These are phyloP conservation scores for Diorhabda sublineata DNA, from an alignment of 1,140 invertebrate genomes.

Conservation along the genomic window DNA sequence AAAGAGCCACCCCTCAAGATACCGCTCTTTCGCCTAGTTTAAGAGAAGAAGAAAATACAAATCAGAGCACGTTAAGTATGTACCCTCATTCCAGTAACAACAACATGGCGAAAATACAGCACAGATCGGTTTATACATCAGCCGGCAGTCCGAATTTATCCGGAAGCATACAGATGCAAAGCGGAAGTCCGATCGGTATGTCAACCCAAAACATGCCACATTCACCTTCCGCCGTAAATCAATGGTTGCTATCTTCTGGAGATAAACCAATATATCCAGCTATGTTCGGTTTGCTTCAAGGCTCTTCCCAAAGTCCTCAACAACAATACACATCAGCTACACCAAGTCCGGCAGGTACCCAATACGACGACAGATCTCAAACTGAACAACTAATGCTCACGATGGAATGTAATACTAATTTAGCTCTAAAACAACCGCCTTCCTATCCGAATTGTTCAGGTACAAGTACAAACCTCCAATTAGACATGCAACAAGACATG, in stretches of 20 bases:
- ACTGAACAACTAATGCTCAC: constrained; percentile 59
- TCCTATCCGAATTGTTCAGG: constrained; percentile 48
- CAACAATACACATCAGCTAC: constrained; percentile 51
- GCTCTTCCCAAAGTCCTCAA: constrained; percentile 48
- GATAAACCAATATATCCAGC: constrained; percentile 55
- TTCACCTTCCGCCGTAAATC: constrained; percentile 44
- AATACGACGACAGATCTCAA: constrained; percentile 53
- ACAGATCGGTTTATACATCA: constrained; percentile 42
- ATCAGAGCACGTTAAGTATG: constrained; percentile 62
- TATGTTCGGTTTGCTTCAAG: constrained; percentile 51
- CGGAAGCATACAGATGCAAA: constrained; percentile 36
- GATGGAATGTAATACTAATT: constrained; percentile 53
- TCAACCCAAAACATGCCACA: constrained; percentile 36
- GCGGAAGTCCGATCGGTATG: constrained; percentile 38
- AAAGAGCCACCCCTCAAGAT: constrained; percentile 48
- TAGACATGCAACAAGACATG: constrained; percentile 47
- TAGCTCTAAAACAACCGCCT: constrained; percentile 50
- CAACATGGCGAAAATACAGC: constrained; percentile 46
- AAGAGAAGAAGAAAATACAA: constrained; percentile 69
- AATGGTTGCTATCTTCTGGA: constrained; percentile 51
- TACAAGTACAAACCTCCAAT: constrained; percentile 36
- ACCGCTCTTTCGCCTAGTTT: constrained; percentile 52
- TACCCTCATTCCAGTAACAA: constrained; percentile 53
- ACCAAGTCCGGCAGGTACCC: constrained; percentile 53
- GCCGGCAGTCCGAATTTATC: constrained; percentile 39